Base-by-base conservation (phyloP, 1,140 invertebrate genomes). In the Maniola jurtina region DNA sequence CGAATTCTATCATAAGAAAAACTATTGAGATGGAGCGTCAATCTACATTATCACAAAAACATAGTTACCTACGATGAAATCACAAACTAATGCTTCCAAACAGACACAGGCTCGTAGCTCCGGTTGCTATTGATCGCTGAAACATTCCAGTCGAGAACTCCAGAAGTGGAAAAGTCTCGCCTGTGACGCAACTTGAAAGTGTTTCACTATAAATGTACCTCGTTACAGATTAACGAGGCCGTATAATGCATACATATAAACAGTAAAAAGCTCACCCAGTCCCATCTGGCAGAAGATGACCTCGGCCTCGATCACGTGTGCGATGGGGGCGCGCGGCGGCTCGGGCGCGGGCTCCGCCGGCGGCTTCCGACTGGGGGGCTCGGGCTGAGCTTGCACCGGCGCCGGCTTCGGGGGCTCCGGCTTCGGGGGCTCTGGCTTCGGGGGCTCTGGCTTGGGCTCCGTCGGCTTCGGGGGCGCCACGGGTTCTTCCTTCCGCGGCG, bases 241-340 rank as follows among this genome's bases (percentile, higher is more conserved):
- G 10, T 11, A 38, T 11, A 38, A 38, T 38, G 7, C 38, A 38
- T 25, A 25, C 14, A 60, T 38, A 33, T 47, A 61, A 40, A 58
- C 47, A 40, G 33, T 52, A 71, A 61, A 55, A 57, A 5, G 89
- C 93, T 93, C 75, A 94, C 94, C 93, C 10, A 94, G 86, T 75
- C 93, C 93, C 91, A 94, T 93, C 76, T 93, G 91, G 73, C 92
- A 92, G 84, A 94, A 94, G 65, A 94, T 94, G 62, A 93, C 92
- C 69, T 94, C 93, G 3, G 94, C 93, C 58, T 93, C 93, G 48
- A 93, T 93, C 70, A 93, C 91, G 55, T 93, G 88, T 6, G 88
- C 84, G 9, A 75, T 73, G 16, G 90, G 85, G 5, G 71, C 71
- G 54, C 83, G 80, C 54, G 69, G 15, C 16, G 77, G 66, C 63